Percentiles rank a stretch among this genome's conserved stretches.
Evolutionary conservation across 2,113 vertebrate genomes (phyloP).

Genomic region (Lampris incognitus): DNA sequence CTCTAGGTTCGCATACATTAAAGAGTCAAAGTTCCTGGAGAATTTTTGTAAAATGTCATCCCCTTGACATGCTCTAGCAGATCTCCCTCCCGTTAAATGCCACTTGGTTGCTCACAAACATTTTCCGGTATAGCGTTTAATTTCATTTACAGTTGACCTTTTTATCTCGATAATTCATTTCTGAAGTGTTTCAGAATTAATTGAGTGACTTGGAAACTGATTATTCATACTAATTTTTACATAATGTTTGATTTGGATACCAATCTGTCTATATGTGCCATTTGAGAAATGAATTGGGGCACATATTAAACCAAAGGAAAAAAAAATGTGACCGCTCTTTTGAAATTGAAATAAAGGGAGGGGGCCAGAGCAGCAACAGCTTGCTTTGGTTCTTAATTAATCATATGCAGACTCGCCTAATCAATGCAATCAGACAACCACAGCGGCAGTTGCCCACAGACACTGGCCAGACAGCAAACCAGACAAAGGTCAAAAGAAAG

Average conservation of each 20-base stretch:
- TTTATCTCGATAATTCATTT: too few species aligned
- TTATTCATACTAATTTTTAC: too few species aligned
- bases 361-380: constrained; percentile 48
- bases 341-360: constrained; percentile 21
- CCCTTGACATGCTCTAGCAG: too few species aligned
- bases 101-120: too few species aligned
- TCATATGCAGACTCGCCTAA: constrained; percentile 44
- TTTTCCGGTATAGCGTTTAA: too few species aligned
- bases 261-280: neutral
- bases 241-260: too few species aligned
- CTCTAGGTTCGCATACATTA: too few species aligned
- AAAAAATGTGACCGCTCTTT: constrained; percentile 15
- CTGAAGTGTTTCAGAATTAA: too few species aligned
- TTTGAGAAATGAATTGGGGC: neutral
- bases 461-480: constrained; percentile 61
- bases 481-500: constrained; percentile 71
- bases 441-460: constrained; percentile 55
- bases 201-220: too few species aligned
- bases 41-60: neutral
- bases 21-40: neutral
- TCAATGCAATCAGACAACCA: constrained; percentile 55
- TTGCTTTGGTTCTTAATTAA: constrained; percentile 33
- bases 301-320: neutral
- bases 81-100: too few species aligned
- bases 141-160: too few species aligned